Percentiles rank a stretch among this genome's conserved stretches.
These are phyloP conservation scores for Polyommatus icarus DNA, from an alignment of 2,888 invertebrate species.

Conservation along the genomic window DNA sequence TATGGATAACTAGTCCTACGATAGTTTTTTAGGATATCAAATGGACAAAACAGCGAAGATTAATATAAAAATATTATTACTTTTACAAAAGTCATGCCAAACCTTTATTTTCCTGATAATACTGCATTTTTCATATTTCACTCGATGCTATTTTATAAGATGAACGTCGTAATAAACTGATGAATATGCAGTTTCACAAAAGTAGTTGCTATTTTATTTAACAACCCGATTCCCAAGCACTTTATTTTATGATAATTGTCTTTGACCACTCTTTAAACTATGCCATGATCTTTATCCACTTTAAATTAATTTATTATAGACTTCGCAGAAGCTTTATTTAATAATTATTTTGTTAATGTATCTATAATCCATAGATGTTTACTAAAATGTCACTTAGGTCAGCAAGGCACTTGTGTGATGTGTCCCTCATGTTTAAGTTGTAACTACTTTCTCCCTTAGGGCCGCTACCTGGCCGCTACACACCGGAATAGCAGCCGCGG, in stretches of 20 bases:
- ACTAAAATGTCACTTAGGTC: too few relatives aligned
- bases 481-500: too few relatives aligned
- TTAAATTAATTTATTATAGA: neutral
- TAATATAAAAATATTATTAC: neutral
- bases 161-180: neutral
- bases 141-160: neutral
- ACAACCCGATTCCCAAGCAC: neutral
- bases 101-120: neutral
- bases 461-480: too few relatives aligned
- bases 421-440: too few relatives aligned
- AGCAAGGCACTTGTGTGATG: too few relatives aligned
- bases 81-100: neutral
- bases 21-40: neutral
- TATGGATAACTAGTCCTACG: neutral
- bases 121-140: neutral
- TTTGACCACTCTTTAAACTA: neutral
- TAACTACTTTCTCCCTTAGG: too few relatives aligned
- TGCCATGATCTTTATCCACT: neutral
- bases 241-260: neutral
- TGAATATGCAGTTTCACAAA: neutral
- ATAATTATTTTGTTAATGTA: too few relatives aligned
- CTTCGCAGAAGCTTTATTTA: neutral
- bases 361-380: too few relatives aligned
- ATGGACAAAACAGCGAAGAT: neutral
- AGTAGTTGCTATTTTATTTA: neutral